Base-by-base conservation (phyloP, 2,797 vertebrate species). In the Cygnus olor region DNA sequence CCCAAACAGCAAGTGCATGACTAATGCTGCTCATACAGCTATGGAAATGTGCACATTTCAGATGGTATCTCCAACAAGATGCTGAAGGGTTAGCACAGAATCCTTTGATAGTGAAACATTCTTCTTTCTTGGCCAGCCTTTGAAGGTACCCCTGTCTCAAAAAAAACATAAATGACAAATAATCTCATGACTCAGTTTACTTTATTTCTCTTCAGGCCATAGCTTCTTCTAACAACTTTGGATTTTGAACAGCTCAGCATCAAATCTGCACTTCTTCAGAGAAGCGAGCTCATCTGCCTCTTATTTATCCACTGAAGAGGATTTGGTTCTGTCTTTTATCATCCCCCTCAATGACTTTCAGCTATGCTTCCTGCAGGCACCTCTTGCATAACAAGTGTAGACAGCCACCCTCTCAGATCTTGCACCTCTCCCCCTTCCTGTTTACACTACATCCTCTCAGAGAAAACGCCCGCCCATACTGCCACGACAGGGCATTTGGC, bases 341-440 rank as follows among this genome's bases (percentile, higher is more conserved):
- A 85, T 77, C 42, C 60, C 79, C 85, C 90, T 89, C 79, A 79
- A 76, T 80, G 49, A 88, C 85, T 95, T 91, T 81, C 40, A 86
- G 71, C 80, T 76, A 47, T 8, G 5, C 88, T 95, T 97, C 92
- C 95, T 94, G 88, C 6, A n/a, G 88, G 79, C 78, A 85, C 40
- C 66, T 68, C 84, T 76, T 84, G 85, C 82, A 72, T 76, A 85
- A 90, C 69, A 85, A 61, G 54, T 5, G 51, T 22, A 40, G 80
- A 84, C 85, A 89, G 87, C 82, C 77, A 88, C 57, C 79, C 1
- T 28, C 87, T 56, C 92, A 94, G 77, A 92, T 63, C 85, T 51
- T 94, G 89, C 68, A 88, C 90, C 92, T 91, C 91, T 95, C 51
- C 91, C 85, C 87, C 92, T 93, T 92, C 88, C 89, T 91, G 73